These are phyloP conservation scores for Neomorphus geoffroyi DNA, from an alignment of 2,797 vertebrate species.

Conservation along the genomic window DNA sequence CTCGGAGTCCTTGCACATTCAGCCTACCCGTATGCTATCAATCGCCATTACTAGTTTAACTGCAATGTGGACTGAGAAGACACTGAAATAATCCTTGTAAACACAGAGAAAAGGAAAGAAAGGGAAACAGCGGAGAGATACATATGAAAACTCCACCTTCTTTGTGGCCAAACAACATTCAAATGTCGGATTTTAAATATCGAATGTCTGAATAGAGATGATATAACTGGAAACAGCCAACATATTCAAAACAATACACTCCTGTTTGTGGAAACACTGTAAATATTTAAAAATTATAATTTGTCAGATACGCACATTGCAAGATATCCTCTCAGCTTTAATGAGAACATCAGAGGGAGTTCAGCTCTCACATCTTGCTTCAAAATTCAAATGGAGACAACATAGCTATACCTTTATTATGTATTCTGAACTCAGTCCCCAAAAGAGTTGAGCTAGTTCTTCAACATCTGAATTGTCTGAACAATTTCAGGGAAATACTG, in stretches of 20 bases:
- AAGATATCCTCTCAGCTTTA: background rate
- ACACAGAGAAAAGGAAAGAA: background rate
- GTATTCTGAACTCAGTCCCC: background rate
- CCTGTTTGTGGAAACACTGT: background rate
- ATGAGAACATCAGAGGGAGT: background rate
- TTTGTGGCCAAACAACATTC: background rate
- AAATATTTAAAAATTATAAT: background rate
- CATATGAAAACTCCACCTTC: background rate
- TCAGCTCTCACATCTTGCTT: background rate
- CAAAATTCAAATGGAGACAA: background rate
- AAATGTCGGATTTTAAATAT: background rate
- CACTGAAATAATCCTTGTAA: background rate
- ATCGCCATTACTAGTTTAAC: background rate
- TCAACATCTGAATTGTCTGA: background rate
- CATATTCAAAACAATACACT: background rate
- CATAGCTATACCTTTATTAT: background rate
- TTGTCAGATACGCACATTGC: background rate
- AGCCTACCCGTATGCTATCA: background rate
- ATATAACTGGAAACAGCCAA: background rate
- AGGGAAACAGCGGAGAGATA: rapidly evolving
- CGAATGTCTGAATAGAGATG: background rate
- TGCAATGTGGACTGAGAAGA: background rate
- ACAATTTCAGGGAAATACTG: background rate
- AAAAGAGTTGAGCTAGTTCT: background rate
- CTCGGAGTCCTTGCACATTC: background rate